Base-by-base conservation (phyloP, 2,888 invertebrate genomes). In the Lasioglossum morio region DNA sequence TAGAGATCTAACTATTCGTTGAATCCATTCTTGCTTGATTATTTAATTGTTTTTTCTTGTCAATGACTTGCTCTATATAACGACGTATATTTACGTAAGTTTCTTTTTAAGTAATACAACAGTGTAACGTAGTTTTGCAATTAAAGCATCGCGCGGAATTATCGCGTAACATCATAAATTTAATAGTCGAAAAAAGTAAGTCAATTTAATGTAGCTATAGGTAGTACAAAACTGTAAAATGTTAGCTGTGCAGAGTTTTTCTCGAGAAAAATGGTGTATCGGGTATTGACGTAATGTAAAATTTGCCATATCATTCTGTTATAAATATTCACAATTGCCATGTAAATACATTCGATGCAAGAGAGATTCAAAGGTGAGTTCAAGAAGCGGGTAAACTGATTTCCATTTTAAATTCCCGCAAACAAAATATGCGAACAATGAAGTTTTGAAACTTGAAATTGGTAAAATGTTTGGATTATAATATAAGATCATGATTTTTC, bases 301-400 rank as follows among this genome's bases (percentile, higher is more conserved):
- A 81, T 76, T 19, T 66, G 76, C n/a, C 1, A 7, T 0, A 34
- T 81, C 81, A 81, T 80, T 72, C 30, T 66, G 4, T 10, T 23
- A 84, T 83, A 23, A 79, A 83, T 79, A 84, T 84, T 69, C 14
- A 86, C 2, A 16, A 43, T 30, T 57, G 10, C 43, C 46, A 69
- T 60, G 72, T 46, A 76, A 77, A 27, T 43, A 27, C 5, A 34
- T n/a, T 60, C 27, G 0, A 40, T 30, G 23, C 4, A 14, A 5
- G 19, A n/a, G 0, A 46, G n/a, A 1, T 23, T 27, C n/a, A 12
- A 69, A 27, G 37, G 37, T 53, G 37, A 77, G 30, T 76, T 76
- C n/a, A 43, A 40, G 7, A 16, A 69, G 23, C 3, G n/a, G 57
- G 10, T 23, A 23, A 19, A 69, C 69, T 63, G 19, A 63, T 63